Base-by-base conservation (phyloP, 2,113 vertebrate genomes). In the Poeciliopsis retropinna region DNA sequence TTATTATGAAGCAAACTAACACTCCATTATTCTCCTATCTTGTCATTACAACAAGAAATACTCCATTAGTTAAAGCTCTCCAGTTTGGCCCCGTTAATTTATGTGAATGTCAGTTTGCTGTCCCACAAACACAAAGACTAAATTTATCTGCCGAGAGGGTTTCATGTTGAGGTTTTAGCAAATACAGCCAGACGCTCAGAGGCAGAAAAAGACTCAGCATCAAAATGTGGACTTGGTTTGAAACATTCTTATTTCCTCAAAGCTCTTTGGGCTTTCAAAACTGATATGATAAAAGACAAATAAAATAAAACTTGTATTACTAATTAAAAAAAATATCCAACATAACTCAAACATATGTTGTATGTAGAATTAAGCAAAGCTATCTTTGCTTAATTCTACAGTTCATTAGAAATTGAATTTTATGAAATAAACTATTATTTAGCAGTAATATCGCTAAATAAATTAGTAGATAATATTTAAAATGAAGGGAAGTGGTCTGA, bases 1-100 rank as follows among this genome's bases (percentile, higher is more conserved):
- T 88, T 89, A 90, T 92, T 91, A 90, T 68, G 67, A 88, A 79
- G 79, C 67, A 30, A 83, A 87, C 88, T 82, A 90, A 91, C 88
- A 91, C 91, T 93, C 87, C 76, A 92, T 91, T 91, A 90, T 89
- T 71, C 73, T 86, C 72, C 85, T 92, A 68, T 79, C 37, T 80
- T 72, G 73, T 91, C 85, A 88, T 91, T 88, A 87, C 67, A 30
- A 32, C 67, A 70, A 89, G 83, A 67, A 83, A 81, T 80, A 84
- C 75, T 86, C 67, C 66, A 90, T 91, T 87, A 89, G 84, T 82
- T 78, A 76, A 79, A 87, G 81, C 84, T 80, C 51, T 88, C 68
- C 83, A 87, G 80, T 90, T 89, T 86, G 79, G 70, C 19, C 54
- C 66, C 71, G 73, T 81, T 85, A 57, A 85, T 89, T 90, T 84